phyloP scores from a whole-genome alignment of 2,113 vertebrate genomes.

The Petrocephalus microphthalmus region DNA sequence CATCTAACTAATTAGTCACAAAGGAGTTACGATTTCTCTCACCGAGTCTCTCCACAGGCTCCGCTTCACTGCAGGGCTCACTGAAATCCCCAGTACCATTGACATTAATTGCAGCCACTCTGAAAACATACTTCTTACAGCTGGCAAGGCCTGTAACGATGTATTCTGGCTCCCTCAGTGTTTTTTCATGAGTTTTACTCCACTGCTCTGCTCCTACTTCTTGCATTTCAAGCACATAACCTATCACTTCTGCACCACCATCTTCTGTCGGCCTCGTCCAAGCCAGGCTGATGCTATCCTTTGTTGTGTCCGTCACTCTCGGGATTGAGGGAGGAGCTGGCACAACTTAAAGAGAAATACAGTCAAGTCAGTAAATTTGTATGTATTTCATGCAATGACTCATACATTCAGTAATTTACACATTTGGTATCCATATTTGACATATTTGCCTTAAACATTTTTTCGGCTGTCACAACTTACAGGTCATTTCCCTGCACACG shows the following conservation, averaged over 20 bases:
- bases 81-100: conserved; percentile 93
- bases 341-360: conserved; percentile 64
- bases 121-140: conserved; percentile 84
- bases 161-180: conserved; percentile 72
- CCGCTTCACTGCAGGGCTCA: conserved; percentile 77
- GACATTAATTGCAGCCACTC: conserved; percentile 83
- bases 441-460: neutral
- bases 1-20: neutral
- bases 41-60: conserved; percentile 90
- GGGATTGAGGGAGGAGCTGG: conserved; percentile 83
- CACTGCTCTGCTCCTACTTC: conserved; percentile 81
- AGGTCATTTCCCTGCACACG: conserved; percentile 83
- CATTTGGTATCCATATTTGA: neutral
- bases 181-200: conserved; percentile 80
- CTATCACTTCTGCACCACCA: conserved; percentile 82
- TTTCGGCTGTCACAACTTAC: conserved; percentile 61
- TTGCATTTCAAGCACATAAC: conserved; percentile 89
- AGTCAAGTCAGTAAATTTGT: conserved; percentile 15
- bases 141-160: conserved; percentile 70
- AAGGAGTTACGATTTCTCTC: conserved; percentile 31
- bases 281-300: conserved; percentile 82
- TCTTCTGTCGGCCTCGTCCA: conserved; percentile 90
- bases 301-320: conserved; percentile 86
- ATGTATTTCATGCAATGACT: neutral
- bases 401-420: neutral